Base-by-base conservation (phyloP, 2,797 vertebrate genomes). In the Perdix hodgsoniae region DNA sequence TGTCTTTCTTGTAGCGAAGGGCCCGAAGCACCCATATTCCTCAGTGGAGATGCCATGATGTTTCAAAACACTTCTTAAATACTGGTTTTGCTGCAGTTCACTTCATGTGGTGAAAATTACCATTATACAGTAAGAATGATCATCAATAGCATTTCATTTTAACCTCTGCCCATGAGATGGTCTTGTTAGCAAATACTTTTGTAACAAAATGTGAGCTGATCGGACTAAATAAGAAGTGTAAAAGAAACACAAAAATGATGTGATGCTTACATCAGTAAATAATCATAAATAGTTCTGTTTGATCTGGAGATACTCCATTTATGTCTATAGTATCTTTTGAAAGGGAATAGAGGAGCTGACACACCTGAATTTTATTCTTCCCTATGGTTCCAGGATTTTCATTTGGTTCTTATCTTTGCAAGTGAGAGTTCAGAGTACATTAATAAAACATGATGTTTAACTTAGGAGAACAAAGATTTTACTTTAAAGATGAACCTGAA, bases 401-500 rank as follows among this genome's bases (percentile, higher is more conserved):
- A 10, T 86, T 83, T 66, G 24, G 29, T 44, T 57, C 12, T 69
- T 79, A 57, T 35, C n/a, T 83, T 76, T 70, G 1, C n/a, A 56
- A 71, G 24, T 63, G 22, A 79, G 10, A 85, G 86, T 76, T 89
- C 50, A 47, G 42, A 5, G 1, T 73, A 52, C 39, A 77, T 73
- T 18, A 76, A 63, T 75, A 78, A 75, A 75, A 59, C 9, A 16
- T 13, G 14, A 19, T 6, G 33, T 75, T 81, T 42, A 73, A 42
- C 31, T 65, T 42, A 42, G 6, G 5, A 14, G 29, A 82, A 75
- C 4, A 78, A 65, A n/a, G 3, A 74, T 52, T 83, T 72, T 69
- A 81, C 50, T 94, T 81, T 65, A 59, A 85, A 79, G 22, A 76
- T 87, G 75, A 88, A 74, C 47, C 39, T 27, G 22, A 91, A 86